These are phyloP conservation scores for Lepus europaeus DNA, from an alignment of 2,113 vertebrate species.

Conservation along the genomic window DNA sequence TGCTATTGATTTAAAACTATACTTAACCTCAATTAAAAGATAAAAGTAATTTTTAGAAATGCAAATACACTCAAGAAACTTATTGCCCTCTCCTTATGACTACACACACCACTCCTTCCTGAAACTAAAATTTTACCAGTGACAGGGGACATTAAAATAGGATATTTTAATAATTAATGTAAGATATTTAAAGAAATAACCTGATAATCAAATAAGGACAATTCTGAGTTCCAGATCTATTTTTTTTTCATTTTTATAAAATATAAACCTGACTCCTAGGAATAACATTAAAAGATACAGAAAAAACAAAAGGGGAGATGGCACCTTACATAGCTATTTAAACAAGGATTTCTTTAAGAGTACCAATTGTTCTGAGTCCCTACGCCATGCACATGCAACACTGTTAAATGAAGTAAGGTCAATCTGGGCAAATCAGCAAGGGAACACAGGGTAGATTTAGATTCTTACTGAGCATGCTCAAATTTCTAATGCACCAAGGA, in stretches of 20 bases:
- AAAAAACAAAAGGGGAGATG: constrained; percentile 52
- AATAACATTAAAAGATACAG: constrained; percentile 28
- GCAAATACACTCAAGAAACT: constrained; percentile 32
- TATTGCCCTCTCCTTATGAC: constrained; percentile 6
- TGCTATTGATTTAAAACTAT: constrained; percentile 54
- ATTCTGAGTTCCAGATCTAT: constrained; percentile 38
- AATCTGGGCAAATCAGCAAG: constrained; percentile 74
- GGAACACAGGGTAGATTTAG: constrained; percentile 79
- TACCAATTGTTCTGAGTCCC: constrained; percentile 81
- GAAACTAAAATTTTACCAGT: constrained; percentile 42
- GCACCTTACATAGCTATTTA: constrained; percentile 63
- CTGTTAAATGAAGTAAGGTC: constrained; percentile 77
- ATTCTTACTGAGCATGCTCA: constrained; percentile 93
- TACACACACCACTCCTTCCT: background rate
- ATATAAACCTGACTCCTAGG: constrained; percentile 59
- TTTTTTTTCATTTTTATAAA: constrained; percentile 50
- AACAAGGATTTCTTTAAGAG: constrained; percentile 78
- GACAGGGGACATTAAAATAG: constrained; percentile 33
- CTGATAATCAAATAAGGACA: constrained; percentile 33
- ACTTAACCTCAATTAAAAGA: constrained; percentile 59
- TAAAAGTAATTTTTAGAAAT: constrained; percentile 57
- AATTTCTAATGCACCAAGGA: constrained; percentile 81
- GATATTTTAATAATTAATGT: background rate
- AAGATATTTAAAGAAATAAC: constrained; percentile 44
- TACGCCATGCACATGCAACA: constrained; percentile 90